phyloP scores from a whole-genome alignment of 2,888 invertebrate species.

The Trichopoda pennipes region DNA sequence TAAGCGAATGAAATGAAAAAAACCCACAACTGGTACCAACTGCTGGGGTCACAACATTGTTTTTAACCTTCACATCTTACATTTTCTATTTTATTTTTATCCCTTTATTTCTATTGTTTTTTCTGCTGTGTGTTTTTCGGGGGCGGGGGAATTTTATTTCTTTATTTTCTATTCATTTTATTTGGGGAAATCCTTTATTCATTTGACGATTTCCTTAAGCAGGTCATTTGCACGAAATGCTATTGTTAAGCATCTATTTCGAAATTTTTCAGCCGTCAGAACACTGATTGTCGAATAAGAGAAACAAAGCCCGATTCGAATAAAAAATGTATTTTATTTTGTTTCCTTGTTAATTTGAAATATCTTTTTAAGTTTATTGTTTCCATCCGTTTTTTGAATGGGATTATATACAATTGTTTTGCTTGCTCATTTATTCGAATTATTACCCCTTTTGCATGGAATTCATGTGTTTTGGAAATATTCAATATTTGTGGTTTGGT shows the following conservation, averaged over 20 bases:
- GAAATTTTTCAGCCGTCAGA: conserved; percentile 30
- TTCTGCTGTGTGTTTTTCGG: not conserved
- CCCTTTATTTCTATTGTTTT: conserved; percentile 20
- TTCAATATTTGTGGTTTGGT: not conserved
- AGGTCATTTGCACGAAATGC: conserved; percentile 5
- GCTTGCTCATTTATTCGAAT: conserved; percentile 26
- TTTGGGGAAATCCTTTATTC: conserved; percentile 43
- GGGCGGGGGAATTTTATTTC: conserved; percentile 5
- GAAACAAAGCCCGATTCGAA: not conserved
- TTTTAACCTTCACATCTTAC: conserved; percentile 49
- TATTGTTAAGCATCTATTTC: conserved; percentile 26
- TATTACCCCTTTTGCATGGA: not conserved
- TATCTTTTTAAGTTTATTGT: conserved; percentile 38
- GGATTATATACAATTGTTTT: conserved; percentile 13
- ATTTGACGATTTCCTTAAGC: conserved; percentile 46
- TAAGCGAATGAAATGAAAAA: conserved; percentile 8
- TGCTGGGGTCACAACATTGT: conserved; percentile 63
- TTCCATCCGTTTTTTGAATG: conserved; percentile 41
- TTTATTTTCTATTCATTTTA: conserved; percentile 12
- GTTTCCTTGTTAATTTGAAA: conserved; percentile 37
- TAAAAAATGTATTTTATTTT: conserved; percentile 19
- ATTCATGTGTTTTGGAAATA: not conserved
- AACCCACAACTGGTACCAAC: conserved; percentile 63
- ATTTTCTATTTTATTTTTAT: conserved; percentile 36
- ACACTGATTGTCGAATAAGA: conserved; percentile 28